A percentile compares a stretch with the other conserved stretches of the same genome.
These are phyloP conservation scores for Remorina albescens DNA, from an alignment of 2,797 vertebrate genomes.

Conservation along the genomic window DNA sequence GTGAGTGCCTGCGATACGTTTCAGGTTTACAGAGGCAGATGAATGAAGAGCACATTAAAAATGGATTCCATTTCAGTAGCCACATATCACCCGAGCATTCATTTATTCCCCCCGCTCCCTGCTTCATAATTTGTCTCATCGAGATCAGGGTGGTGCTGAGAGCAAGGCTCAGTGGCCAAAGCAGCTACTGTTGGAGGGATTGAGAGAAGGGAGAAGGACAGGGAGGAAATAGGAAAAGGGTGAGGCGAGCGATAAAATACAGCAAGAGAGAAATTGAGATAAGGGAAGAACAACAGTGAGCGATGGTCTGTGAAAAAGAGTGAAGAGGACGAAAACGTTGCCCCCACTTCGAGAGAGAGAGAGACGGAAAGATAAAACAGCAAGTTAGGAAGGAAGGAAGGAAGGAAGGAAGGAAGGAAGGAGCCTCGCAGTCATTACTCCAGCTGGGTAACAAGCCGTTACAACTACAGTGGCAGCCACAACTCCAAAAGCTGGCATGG, in stretches of 20 bases:
- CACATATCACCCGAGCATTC: conserved; percentile 6
- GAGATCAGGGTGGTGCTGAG: conserved; percentile 40
- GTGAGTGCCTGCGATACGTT: conserved; percentile 16
- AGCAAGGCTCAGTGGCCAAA: conserved; percentile 52
- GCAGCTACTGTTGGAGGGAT: conserved; percentile 24
- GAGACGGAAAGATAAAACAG: conserved; percentile 3
- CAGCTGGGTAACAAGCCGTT: conserved; percentile 82
- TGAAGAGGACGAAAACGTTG: conserved; percentile 14
- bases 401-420: conserved; percentile 32
- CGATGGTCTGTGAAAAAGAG: conserved; percentile 41
- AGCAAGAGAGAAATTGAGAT: conserved; percentile 40
- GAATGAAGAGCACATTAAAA: conserved; percentile 37
- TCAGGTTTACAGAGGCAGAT: conserved; percentile 12
- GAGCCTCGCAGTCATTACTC: conserved; percentile 71
- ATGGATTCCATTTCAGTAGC: conserved; percentile 45
- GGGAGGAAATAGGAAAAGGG: neutral
- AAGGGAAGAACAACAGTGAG: conserved; percentile 42
- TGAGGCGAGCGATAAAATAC: conserved; percentile 37
- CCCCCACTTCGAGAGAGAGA: conserved; percentile 2
- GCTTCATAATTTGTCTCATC: conserved; percentile 56
- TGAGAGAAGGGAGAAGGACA: conserved; percentile 17
- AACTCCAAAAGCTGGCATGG: conserved; percentile 74
- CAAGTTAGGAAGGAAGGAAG: conserved; percentile 15
- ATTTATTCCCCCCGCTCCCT: neutral
- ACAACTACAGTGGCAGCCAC: conserved; percentile 74